phyloP scores from a whole-genome alignment of 2,797 vertebrate species.

The Darevskia nairensis region DNA sequence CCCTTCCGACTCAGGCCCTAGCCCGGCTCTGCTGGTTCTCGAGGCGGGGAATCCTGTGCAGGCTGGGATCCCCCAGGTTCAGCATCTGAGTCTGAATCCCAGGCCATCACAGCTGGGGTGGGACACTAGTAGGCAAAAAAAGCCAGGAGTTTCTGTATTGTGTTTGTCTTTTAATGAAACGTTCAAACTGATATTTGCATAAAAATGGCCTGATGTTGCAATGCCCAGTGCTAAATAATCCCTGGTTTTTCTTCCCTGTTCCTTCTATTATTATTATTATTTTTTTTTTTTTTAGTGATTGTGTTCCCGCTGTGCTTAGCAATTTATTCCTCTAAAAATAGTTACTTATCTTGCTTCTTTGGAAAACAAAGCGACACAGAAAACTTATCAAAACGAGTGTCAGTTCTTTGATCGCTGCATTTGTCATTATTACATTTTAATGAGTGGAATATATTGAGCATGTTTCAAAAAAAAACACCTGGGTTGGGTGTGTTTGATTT shows the following conservation, averaged over 20 bases:
- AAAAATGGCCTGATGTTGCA: not conserved
- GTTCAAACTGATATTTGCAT: not conserved
- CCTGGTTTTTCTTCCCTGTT: not conserved
- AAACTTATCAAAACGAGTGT: not conserved
- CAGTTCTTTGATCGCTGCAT: rapidly evolving
- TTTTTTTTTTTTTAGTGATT: no score
- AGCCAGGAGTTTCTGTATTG: not conserved
- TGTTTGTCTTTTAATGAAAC: not conserved
- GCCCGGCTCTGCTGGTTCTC: no score
- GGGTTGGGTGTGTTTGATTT: not conserved
- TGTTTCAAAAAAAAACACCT: not conserved
- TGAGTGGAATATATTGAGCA: not conserved
- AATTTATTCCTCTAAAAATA: conserved; percentile 14
- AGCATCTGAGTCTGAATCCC: no score
- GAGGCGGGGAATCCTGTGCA: not conserved
- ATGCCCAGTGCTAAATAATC: not conserved
- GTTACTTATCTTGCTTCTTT: conserved; percentile 34
- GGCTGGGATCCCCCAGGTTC: no score
- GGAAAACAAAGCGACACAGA: conserved; percentile 18
- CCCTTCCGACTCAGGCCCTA: no score
- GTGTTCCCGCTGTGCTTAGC: not conserved
- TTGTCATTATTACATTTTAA: not conserved
- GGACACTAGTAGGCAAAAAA: not conserved
- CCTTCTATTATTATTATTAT: no score
- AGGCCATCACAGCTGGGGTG: no score